These are phyloP conservation scores for Trinorchestia longiramus DNA, from an alignment of 1,140 invertebrate genomes.

Conservation along the genomic window DNA sequence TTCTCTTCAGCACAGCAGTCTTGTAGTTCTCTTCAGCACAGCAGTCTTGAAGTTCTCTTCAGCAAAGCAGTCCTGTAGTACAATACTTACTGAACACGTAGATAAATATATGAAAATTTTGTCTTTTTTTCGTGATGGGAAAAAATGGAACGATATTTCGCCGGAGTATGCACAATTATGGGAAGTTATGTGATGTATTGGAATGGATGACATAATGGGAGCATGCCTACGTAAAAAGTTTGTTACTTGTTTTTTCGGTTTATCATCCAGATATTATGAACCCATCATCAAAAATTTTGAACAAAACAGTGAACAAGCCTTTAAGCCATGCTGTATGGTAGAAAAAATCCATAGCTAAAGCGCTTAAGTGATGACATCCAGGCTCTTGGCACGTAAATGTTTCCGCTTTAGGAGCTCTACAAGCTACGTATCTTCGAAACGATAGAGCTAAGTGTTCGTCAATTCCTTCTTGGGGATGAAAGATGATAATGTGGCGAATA, in stretches of 20 bases:
- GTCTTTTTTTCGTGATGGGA: not conserved
- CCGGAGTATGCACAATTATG: not conserved
- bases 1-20: not conserved
- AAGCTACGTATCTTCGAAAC: not conserved
- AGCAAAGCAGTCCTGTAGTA: not conserved
- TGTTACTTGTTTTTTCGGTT: no score
- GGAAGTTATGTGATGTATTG: no score
- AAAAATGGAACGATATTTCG: not conserved
- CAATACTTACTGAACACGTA: not conserved
- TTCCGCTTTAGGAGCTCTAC: not conserved
- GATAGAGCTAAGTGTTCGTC: not conserved
- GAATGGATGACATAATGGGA: no score
- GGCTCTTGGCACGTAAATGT: not conserved
- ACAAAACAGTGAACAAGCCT: not conserved
- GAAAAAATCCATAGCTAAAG: no score
- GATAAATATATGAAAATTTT: not conserved
- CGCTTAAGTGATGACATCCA: not conserved
- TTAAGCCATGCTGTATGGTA: no score
- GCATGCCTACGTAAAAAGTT: no score
- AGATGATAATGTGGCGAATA: not conserved
- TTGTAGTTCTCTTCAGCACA: not conserved
- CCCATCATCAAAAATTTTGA: not conserved
- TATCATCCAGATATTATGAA: no score
- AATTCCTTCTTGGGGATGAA: not conserved
- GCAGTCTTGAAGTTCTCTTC: not conserved